These are phyloP conservation scores for Luffia ferchaultella DNA, from an alignment of 2,888 invertebrate genomes.

Conservation along the genomic window DNA sequence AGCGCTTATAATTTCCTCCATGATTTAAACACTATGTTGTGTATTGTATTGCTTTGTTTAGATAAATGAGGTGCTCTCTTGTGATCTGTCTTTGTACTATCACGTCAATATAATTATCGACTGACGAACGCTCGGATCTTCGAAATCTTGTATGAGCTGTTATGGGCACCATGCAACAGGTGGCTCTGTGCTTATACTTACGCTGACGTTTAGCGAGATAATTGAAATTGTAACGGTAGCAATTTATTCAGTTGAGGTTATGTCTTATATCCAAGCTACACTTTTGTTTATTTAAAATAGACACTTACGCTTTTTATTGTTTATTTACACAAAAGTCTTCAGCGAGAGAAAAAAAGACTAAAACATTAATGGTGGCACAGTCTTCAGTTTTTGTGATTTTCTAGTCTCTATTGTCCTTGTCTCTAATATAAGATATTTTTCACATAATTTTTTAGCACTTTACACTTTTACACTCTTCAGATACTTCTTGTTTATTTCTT, in stretches of 20 bases:
- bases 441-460: neutral
- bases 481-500: neutral
- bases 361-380: no score
- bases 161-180: neutral
- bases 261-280: no score
- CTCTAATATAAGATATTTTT: no score
- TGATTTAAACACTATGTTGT: neutral
- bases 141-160: neutral
- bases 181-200: neutral
- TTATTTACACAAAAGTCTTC: no score
- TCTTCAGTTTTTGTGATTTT: no score
- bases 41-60: neutral
- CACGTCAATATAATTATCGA: neutral
- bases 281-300: no score
- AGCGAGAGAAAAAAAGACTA: no score
- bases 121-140: neutral
- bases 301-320: no score
- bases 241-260: neutral
- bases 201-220: neutral
- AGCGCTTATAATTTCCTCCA: neutral
- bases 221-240: neutral
- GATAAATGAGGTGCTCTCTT: neutral
- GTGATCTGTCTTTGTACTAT: neutral
- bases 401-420: no score
- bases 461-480: neutral